phyloP scores from a whole-genome alignment of 2,888 invertebrate genomes.

The Corythucha ciliata region DNA sequence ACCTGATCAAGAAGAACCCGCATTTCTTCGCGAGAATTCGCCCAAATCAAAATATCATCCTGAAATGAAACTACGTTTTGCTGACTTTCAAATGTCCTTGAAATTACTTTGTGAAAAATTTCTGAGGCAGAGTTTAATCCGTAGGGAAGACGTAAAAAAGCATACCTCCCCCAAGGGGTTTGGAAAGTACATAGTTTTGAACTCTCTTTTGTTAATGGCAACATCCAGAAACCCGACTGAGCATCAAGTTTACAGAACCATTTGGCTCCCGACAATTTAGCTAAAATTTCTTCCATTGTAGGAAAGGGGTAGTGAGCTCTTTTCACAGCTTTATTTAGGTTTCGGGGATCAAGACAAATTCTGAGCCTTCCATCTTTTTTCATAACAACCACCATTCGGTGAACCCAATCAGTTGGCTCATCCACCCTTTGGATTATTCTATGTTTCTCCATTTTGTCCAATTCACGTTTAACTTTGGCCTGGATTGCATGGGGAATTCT shows the following conservation, averaged over 20 bases:
- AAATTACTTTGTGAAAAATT: conserved; percentile 11
- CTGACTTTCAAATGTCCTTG: conserved; percentile 21
- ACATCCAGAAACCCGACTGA: conserved; percentile 17
- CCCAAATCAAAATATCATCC: conserved; percentile 27
- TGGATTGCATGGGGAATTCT: conserved; percentile 5
- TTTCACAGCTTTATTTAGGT: conserved; percentile 13
- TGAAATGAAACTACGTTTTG: conserved; percentile 20
- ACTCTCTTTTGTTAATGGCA: not conserved
- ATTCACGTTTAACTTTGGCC: conserved; percentile 9
- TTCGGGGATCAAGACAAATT: conserved; percentile 18
- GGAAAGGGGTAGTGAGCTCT: conserved; percentile 17
- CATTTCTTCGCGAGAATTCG: conserved; percentile 5
- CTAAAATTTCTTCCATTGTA: conserved; percentile 15
- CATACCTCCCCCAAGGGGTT: conserved; percentile 27
- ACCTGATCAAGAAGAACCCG: conserved; percentile 17
- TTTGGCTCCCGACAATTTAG: conserved; percentile 6
- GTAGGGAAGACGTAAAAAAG: conserved; percentile 39
- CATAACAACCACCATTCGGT: conserved; percentile 12
- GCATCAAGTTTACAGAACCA: conserved; percentile 17
- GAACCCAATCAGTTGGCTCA: conserved; percentile 10
- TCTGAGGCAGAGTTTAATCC: conserved; percentile 38
- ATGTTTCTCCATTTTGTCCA: conserved; percentile 5
- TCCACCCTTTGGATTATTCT: not conserved
- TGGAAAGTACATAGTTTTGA: conserved; percentile 17
- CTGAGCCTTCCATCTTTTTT: conserved; percentile 11